Percentiles rank a stretch among this genome's conserved stretches.
Evolutionary conservation across 2,113 vertebrate species (phyloP).

Genomic region (Apodemus speciosus): DNA sequence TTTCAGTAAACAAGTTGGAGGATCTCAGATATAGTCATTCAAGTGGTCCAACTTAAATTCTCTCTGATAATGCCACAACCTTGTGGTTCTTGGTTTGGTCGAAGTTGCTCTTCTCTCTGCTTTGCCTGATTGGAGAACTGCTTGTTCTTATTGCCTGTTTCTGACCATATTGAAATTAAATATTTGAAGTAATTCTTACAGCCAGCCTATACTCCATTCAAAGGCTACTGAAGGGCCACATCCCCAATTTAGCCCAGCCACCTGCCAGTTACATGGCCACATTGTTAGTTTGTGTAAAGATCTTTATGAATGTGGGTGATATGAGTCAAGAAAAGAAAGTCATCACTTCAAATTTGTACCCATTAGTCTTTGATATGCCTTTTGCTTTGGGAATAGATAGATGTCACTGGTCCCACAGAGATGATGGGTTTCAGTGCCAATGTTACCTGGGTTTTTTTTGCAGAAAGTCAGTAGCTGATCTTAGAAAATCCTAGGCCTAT

Average conservation of each 20-base stretch:
- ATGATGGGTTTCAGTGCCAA: not conserved
- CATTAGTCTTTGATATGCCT: not conserved
- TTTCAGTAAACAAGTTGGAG: slow-evolving; percentile 75
- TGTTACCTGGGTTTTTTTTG: not conserved
- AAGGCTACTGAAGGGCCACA: slow-evolving; percentile 89
- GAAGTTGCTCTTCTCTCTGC: slow-evolving; percentile 89
- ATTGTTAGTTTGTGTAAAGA: slow-evolving; percentile 47
- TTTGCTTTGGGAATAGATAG: slow-evolving; percentile 25
- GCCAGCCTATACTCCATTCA: slow-evolving; percentile 89
- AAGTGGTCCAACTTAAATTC: slow-evolving; percentile 77
- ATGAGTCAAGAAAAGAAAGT: slow-evolving; percentile 38
- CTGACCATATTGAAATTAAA: slow-evolving; percentile 83
- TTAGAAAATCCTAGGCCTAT: slow-evolving; percentile 27
- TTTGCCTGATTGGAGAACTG: slow-evolving; percentile 88
- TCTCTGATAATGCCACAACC: slow-evolving; percentile 86
- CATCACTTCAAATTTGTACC: slow-evolving; percentile 52
- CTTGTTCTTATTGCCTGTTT: slow-evolving; percentile 90
- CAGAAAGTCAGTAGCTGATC: slow-evolving; percentile 23
- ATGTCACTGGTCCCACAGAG: not conserved
- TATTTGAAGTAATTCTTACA: slow-evolving; percentile 85
- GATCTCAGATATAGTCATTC: slow-evolving; percentile 79
- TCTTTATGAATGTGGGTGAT: slow-evolving; percentile 36
- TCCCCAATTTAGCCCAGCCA: slow-evolving; percentile 65
- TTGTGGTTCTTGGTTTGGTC: slow-evolving; percentile 90
- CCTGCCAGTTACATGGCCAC: slow-evolving; percentile 39